These are phyloP conservation scores for Lota lota DNA, from an alignment of 2,113 vertebrate genomes.

Conservation along the genomic window DNA sequence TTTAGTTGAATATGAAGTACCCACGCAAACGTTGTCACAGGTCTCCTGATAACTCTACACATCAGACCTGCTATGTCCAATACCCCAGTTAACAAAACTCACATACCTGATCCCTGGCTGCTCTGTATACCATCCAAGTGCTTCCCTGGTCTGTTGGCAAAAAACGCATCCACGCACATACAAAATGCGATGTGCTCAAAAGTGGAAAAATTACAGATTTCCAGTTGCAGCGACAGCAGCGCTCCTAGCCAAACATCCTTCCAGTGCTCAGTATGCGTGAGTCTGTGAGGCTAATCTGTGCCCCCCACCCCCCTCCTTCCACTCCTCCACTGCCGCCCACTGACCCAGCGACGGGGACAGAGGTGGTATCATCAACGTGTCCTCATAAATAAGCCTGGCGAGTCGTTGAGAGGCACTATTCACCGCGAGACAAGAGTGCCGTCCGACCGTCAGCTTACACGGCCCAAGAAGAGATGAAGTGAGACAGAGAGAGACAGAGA, in stretches of 20 bases:
- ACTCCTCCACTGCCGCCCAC: neutral
- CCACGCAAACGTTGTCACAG: too few relatives aligned
- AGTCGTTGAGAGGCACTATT: constrained; percentile 39
- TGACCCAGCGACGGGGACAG: constrained; percentile 23
- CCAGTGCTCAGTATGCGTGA: constrained; percentile 15
- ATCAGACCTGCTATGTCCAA: too few relatives aligned
- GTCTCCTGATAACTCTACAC: too few relatives aligned
- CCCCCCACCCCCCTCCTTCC: neutral
- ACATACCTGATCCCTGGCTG: constrained; percentile 70
- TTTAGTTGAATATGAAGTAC: too few relatives aligned
- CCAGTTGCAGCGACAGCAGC: constrained; percentile 10
- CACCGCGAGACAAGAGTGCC: constrained; percentile 42
- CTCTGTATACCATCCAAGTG: constrained; percentile 58
- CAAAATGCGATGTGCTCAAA: constrained; percentile 18
- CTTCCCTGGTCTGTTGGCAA: neutral
- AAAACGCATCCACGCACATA: neutral
- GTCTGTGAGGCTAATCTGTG: too few relatives aligned
- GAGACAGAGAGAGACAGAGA: constrained; percentile 1
- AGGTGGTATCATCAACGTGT: constrained; percentile 47
- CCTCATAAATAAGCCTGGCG: constrained; percentile 35
- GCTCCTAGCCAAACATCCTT: constrained; percentile 44
- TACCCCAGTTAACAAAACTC: neutral
- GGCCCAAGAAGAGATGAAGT: neutral
- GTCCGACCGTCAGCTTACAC: constrained; percentile 16
- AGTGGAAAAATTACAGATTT: constrained; percentile 35